Conservation (phyloP, 2,888 invertebrate species). For the Leptinotarsa peninsularis region DNA sequence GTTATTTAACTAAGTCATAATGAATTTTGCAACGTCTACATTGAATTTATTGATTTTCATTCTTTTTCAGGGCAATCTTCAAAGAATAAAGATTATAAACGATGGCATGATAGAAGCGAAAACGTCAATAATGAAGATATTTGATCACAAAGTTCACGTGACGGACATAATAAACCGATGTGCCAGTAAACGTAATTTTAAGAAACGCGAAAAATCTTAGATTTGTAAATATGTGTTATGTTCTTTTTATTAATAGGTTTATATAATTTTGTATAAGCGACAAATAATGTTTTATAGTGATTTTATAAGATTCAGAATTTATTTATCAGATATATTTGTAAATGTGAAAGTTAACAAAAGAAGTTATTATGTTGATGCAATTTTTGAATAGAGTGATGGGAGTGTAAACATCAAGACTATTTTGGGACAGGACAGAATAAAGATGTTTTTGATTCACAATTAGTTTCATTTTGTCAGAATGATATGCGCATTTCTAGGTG, state of each 20-base stretch:
- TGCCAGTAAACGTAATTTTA: constrained; percentile 91
- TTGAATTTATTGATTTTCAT: constrained; percentile 27
- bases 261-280: constrained; percentile 35
- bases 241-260: constrained; percentile 25
- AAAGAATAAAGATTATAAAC: constrained; percentile 91
- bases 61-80: constrained; percentile 87
- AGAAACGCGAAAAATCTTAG: constrained; percentile 84
- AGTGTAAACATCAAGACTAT: constrained; percentile 7
- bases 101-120: constrained; percentile 93
- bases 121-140: constrained; percentile 87
- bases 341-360: constrained; percentile 32
- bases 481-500: neutral
- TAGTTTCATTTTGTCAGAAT: neutral
- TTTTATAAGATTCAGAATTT: constrained; percentile 39
- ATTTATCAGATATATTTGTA: constrained; percentile 38
- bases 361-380: constrained; percentile 17
- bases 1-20: too few relatives aligned
- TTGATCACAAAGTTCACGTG: constrained; percentile 90
- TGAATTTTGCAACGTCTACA: neutral
- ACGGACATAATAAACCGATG: constrained; percentile 91
- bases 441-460: neutral
- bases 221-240: constrained; percentile 18
- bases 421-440: constrained; percentile 6
- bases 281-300: constrained; percentile 43
- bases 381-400: neutral